Evolutionary conservation across 2,113 vertebrate species (phyloP), one percentile per base, ranked within the genome.

Genomic region (Hippocampus comes): DNA sequence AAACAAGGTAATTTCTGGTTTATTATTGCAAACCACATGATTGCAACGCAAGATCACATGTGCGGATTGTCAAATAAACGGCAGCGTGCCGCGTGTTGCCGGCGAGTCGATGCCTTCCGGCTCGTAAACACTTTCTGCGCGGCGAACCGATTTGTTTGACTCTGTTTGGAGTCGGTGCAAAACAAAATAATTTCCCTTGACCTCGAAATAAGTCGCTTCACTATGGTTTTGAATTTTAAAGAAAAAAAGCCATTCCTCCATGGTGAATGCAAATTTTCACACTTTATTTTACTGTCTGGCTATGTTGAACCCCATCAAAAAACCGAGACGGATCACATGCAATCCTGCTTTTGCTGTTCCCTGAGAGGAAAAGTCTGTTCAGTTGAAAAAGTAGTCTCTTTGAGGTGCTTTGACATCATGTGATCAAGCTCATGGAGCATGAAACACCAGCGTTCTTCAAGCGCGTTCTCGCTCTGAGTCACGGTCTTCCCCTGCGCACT

Each of bases 1-100:
- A 89, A 89, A 87, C 88, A 87, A 86, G 84, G 79, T 88, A 71
- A 86, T 88, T 86, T 82, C 76, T 80, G 73, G 74, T 82, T 85
- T 86, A 87, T 87, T 89, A 84, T 78, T 82, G 79, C 72, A 41
- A 76, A 76, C 88, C 85, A 79, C 87, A 84, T 84, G 89, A 89
- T 90, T 83, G 77, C 85, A 84, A 80, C 77, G 79, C 75, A 63
- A 75, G 78, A 83, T 90, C 78, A 72, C 86, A 87, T 87, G 66
- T 87, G 86, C 83, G 77, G 71, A 63, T 82, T 70, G 76, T 88
- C 87, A 89, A 89, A 84, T 88, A 84, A 89, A 86, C 78, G 77
- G 79, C 81, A 71, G 74, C 43, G 7, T 20, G 72, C 64, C 81
- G 70, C 38, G 56, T 67, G 67, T 78, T 25, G 69, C 30, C 78